Percentiles rank a stretch among this genome's conserved stretches.
Conservation (phyloP, 2,888 invertebrate genomes). For the Pollenia griseotomentosa region DNA sequence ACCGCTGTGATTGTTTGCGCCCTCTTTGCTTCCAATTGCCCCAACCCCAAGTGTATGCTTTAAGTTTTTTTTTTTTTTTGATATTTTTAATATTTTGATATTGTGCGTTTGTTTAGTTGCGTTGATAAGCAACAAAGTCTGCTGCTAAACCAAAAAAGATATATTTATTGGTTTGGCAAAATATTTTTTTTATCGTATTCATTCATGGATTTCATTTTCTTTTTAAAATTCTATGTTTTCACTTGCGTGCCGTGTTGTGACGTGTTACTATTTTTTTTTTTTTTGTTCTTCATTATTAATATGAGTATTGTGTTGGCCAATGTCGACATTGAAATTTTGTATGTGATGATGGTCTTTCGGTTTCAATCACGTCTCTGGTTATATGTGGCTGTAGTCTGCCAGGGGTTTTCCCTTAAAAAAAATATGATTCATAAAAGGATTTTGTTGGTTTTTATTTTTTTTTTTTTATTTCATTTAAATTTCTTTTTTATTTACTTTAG, state of each 20-base stretch:
- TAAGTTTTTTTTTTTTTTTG: conserved; percentile 15
- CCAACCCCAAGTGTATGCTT: conserved; percentile 25
- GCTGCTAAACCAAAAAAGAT: background rate
- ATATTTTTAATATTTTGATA: conserved; percentile 36
- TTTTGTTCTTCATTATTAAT: background rate
- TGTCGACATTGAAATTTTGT: conserved; percentile 51
- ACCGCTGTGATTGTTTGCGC: conserved; percentile 72
- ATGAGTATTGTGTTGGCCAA: conserved; percentile 29
- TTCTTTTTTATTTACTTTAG: conserved; percentile 26
- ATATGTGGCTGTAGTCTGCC: background rate
- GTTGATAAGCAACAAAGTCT: conserved; percentile 19
- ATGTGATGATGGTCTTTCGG: conserved; percentile 29
- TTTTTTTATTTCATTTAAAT: conserved; percentile 11
- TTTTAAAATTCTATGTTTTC: conserved; percentile 83
- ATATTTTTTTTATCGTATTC: conserved; percentile 34
- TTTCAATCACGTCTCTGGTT: conserved; percentile 61
- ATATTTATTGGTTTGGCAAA: conserved; percentile 24
- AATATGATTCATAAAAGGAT: conserved; percentile 3
- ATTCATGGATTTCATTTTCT: conserved; percentile 78
- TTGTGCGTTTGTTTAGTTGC: conserved; percentile 29
- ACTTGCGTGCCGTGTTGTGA: conserved; percentile 55
- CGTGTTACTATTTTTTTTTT: conserved; percentile 10
- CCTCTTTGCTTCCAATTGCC: background rate
- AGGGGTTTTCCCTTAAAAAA: conserved; percentile 11
- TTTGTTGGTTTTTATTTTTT: conserved; percentile 13